These are phyloP conservation scores for Meandrina meandrites DNA, from an alignment of 92 coral and sea anemone genomes.

Conservation along the genomic window DNA sequence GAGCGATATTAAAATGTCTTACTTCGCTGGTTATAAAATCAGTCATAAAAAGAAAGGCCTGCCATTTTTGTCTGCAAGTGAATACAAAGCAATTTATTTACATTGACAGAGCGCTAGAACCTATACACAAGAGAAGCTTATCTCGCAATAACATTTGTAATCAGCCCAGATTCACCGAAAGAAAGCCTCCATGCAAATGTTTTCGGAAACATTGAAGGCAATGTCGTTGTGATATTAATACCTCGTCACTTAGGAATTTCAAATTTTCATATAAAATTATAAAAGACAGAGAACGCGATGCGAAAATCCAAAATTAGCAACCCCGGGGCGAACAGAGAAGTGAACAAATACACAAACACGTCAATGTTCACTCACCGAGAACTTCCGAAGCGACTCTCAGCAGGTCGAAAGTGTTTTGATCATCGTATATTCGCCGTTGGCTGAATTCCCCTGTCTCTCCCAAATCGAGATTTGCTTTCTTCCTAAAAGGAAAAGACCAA, in stretches of 20 bases:
- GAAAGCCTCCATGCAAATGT: too few species aligned
- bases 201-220: background rate
- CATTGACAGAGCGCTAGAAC: background rate
- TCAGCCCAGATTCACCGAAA: too few species aligned
- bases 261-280: background rate
- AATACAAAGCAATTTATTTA: background rate
- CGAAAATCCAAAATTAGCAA: background rate
- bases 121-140: too few species aligned
- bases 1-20: background rate
- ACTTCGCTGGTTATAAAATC: background rate
- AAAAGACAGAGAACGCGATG: background rate
- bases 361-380: conserved; percentile 68
- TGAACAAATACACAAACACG: background rate
- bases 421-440: conserved; percentile 95
- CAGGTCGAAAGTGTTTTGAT: conserved; percentile 86
- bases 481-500: conserved; percentile 51
- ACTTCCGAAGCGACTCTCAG: conserved; percentile 84
- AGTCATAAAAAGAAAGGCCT: background rate
- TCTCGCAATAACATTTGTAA: too few species aligned
- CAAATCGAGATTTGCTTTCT: conserved; percentile 80
- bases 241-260: background rate
- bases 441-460: conserved; percentile 86
- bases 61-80: background rate
- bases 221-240: background rate
- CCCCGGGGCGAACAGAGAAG: background rate